These are phyloP conservation scores for Halcyon chelicuti DNA, from an alignment of 2,797 vertebrate species.

Conservation along the genomic window DNA sequence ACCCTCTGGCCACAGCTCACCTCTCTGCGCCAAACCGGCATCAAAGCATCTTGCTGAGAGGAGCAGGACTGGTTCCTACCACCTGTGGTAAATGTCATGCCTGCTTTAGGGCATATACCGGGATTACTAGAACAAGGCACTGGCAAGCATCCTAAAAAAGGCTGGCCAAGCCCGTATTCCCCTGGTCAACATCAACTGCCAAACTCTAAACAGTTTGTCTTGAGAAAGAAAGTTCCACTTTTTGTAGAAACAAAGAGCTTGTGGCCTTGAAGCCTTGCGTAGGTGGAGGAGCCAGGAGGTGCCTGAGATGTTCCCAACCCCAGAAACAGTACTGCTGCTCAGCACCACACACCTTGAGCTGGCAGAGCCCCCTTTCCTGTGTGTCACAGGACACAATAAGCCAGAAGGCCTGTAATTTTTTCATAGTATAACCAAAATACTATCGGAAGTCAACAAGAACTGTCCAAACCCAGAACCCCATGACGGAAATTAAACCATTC, in stretches of 20 bases:
- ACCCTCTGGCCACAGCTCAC: background rate
- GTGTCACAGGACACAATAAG: background rate
- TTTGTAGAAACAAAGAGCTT: background rate
- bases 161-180: too few species aligned
- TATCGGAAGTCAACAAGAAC: background rate
- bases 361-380: background rate
- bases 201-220: background rate
- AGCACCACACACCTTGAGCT: background rate
- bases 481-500: background rate
- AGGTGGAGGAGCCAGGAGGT: background rate
- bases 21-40: fast-evolving
- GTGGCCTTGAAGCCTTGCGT: background rate
- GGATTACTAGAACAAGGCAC: fast-evolving
- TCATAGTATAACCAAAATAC: background rate
- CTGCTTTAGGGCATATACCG: background rate
- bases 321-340: background rate
- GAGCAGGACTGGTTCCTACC: background rate
- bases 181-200: background rate
- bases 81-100: fast-evolving
- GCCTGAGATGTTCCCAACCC: background rate
- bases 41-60: fast-evolving
- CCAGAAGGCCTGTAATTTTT: background rate
- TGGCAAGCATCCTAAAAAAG: background rate
- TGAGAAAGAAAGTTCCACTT: background rate
- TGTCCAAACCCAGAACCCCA: background rate